Base-by-base conservation (phyloP, 2,888 invertebrate genomes). In the Eudemis profundana region DNA sequence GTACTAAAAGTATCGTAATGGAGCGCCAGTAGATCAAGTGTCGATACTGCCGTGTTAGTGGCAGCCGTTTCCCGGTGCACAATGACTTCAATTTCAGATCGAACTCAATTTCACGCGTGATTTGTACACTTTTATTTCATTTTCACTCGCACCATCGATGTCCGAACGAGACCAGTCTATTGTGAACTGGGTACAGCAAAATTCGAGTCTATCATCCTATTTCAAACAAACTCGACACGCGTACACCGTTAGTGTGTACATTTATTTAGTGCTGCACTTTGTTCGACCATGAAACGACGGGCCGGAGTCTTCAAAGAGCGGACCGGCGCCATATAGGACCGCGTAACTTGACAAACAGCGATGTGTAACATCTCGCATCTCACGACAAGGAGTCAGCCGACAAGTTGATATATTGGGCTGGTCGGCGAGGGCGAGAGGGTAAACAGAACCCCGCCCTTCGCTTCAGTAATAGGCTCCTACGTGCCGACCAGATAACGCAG, bases 101-200 rank as follows among this genome's bases (percentile, higher is more conserved):
- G 84, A 89, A 90, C 83, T 88, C 90, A 88, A 91, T 91, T 91
- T 90, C 89, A 90, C 90, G 90, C 88, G 87, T 89, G 89, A 89
- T 90, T 89, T 89, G 84, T 85, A 81, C 81, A 83, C 82, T 87
- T 87, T 89, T 87, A 89, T 88, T 89, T 87, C 84, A 84, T 89
- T 89, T 81, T 83, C 81, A 86, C 81, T 82, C 72, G 72, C 72
- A 75, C 72, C 79, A 81, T 76, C 74, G 73, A 73, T 78, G 76
- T 78, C 78, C 78, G 74, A 74, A 77, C 73, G 75, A 70, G 70
- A 69, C 69, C 66, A 74, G 73, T 74, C 17, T 36, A 59, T 44
- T 57, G 33, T 50, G 42, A 44, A 10, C 57, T 57, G 59, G 14
- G 21, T 57, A 23, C 46, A 61, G 17, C 29, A 15, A 56, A 62